These are phyloP conservation scores for Sphenodon punctatus DNA, from an alignment of 2,797 vertebrate genomes.

Conservation along the genomic window DNA sequence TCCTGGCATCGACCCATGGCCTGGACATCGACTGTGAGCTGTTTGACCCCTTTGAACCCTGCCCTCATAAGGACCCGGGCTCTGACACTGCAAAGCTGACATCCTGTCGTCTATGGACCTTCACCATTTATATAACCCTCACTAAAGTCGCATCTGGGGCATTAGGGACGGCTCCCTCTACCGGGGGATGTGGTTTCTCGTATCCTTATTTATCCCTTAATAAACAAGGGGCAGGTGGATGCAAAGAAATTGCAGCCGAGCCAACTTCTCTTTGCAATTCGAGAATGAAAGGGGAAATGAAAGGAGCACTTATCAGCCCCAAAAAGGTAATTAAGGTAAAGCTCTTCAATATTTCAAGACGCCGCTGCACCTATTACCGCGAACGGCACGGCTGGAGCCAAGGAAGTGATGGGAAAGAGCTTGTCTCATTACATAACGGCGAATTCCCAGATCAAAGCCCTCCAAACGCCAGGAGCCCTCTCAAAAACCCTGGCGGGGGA, in stretches of 20 bases:
- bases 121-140: no score
- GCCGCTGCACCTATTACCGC: slow-evolving; percentile 37
- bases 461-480: slow-evolving; percentile 63
- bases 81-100: no score
- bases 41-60: no score
- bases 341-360: slow-evolving; percentile 58
- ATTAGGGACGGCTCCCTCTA: no score
- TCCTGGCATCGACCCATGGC: no score
- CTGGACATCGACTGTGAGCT: no score
- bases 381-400: slow-evolving; percentile 31
- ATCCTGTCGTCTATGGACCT: no score
- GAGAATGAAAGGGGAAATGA: slow-evolving; percentile 6
- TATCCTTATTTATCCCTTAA: no score
- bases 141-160: no score
- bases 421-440: slow-evolving; percentile 30
- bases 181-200: no score
- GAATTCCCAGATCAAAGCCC: slow-evolving; percentile 70
- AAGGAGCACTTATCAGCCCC: slow-evolving; percentile 28
- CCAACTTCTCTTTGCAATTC: neutral
- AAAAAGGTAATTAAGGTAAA: slow-evolving; percentile 59
- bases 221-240: neutral
- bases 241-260: neutral
- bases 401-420: slow-evolving; percentile 48
- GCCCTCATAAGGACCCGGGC: no score
- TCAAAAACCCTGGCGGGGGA: neutral